These are phyloP conservation scores for Holcopasites calliopsidis DNA, from an alignment of 1,140 invertebrate genomes.

Conservation along the genomic window DNA sequence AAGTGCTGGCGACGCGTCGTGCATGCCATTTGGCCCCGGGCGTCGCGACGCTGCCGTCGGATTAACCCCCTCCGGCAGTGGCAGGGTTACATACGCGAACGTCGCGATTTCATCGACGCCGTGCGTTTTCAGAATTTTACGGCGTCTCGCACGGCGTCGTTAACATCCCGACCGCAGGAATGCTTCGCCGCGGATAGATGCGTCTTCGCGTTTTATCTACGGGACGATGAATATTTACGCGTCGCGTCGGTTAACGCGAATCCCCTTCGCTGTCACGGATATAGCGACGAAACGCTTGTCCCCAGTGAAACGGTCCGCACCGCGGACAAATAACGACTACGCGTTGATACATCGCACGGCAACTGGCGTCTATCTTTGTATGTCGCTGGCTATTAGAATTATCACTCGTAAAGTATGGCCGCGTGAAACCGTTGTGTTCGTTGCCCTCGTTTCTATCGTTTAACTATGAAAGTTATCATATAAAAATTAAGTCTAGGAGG, in stretches of 20 bases:
- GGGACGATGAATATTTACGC: slow-evolving; percentile 14
- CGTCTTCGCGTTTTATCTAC: not conserved
- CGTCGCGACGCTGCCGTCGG: slow-evolving; percentile 58
- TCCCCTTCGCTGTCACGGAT: not conserved
- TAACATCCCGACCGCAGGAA: slow-evolving; percentile 8
- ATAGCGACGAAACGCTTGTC: not conserved
- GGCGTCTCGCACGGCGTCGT: not conserved
- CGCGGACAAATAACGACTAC: not conserved
- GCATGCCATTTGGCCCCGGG: slow-evolving; percentile 61
- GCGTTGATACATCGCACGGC: not conserved
- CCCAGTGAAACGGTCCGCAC: not conserved
- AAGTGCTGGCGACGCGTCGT: slow-evolving; percentile 58
- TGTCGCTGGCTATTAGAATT: too few species aligned
- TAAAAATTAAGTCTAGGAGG: too few species aligned
- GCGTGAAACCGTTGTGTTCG: too few species aligned
- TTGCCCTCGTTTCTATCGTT: too few species aligned
- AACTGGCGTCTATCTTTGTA: too few species aligned
- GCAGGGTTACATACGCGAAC: slow-evolving; percentile 23
- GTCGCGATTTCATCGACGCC: slow-evolving; percentile 43
- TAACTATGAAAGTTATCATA: too few species aligned
- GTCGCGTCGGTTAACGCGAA: not conserved
- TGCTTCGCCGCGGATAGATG: not conserved
- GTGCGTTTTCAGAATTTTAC: slow-evolving; percentile 39
- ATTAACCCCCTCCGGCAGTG: slow-evolving; percentile 57
- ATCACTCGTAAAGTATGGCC: too few species aligned